Base-by-base conservation (phyloP, 2,113 vertebrate species). In the Solea solea region DNA sequence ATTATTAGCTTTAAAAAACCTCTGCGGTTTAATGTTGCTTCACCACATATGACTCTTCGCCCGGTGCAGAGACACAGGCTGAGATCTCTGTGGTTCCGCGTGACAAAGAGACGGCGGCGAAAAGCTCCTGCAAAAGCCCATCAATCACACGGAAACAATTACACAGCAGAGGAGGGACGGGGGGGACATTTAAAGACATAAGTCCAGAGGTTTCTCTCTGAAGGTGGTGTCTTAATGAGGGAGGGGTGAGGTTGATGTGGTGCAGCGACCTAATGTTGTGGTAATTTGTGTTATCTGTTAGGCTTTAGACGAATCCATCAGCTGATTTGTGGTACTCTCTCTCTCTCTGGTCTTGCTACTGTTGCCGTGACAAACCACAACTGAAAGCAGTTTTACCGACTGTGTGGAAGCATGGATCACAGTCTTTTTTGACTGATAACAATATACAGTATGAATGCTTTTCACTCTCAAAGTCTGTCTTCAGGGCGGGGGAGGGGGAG, bases 1-100 rank as follows among this genome's bases (percentile, higher is more conserved):
- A 77, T 84, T 81, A 86, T 88, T 87, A 78, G 84, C 86, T 82
- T 83, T 80, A 73, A 78, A 73, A 78, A 73, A 79, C 79, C 59
- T 82, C 57, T 77, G 63, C 54, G 62, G 42, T 85, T 86, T 86
- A 82, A 84, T 85, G 86, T 80, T 10, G 16, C 57, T 78, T 59
- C 45, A 27, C 16, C 58, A 81, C 71, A 90, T 78, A 84, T 69
- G 71, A 80, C 60, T 80, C 78, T 51, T 55, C 56, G 59, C 49
- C 50, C 11, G 8, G 60, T 60, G 73, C 72, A 87, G 16, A 63
- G 76, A 74, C 76, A 69, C 53, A 34, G 3, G 11, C 34, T 53
- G 61, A 66, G 61, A 67, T 57, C 72, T 69, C 66, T 82, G 55
- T 69, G 12, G 14, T 50, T 75, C 70, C 8, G 41, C 16, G 54